Base-by-base conservation (phyloP, 1,140 invertebrate genomes). In the Achroia grisella region DNA sequence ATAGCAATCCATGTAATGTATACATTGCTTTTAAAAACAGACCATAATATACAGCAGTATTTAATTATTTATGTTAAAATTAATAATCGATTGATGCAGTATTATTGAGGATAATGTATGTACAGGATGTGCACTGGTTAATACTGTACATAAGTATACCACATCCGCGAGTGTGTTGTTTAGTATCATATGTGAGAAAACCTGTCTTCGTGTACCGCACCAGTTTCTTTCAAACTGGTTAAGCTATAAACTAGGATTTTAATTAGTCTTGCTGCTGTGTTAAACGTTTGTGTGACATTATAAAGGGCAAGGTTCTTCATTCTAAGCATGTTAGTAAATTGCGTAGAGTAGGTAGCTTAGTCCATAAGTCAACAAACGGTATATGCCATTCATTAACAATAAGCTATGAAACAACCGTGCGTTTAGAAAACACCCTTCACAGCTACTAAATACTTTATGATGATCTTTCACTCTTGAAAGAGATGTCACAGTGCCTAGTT, bases 111-210 rank as follows among this genome's bases (percentile, higher is more conserved):
- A 43, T 62, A 58, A 41, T 23, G 17, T 44, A 45, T 49, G 56
- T 64, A 60, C 62, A 66, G 75, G 66, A 78, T 72, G 60, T 68
- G 60, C 39, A 50, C 68, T 71, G 59, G 64, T 58, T 44, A 52
- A 68, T 71, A 68, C 62, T 71, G 77, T 75, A 56, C 60, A 67
- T 57, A 80, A 83, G 78, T 83, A 80, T 74, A 72, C 65, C 67
- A 63, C 62, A 78, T 80, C 71, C 78, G 76, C 66, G 62, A 77
- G 66, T 69, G 61, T 61, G 48, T 52, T 69, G 61, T 61, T 46
- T 52, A 11, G 14, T 15, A 51, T 54, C 62, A 60, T 64, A 58
- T 70, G 67, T 62, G 66, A 56, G 58, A 55, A 69, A 75, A 82
- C 76, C 66, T 71, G 76, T 76, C 62, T 49, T 28, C 49, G 17